Evolutionary conservation across 1,140 invertebrate genomes (phyloP).

Genomic region (Lasioglossum albipes): DNA sequence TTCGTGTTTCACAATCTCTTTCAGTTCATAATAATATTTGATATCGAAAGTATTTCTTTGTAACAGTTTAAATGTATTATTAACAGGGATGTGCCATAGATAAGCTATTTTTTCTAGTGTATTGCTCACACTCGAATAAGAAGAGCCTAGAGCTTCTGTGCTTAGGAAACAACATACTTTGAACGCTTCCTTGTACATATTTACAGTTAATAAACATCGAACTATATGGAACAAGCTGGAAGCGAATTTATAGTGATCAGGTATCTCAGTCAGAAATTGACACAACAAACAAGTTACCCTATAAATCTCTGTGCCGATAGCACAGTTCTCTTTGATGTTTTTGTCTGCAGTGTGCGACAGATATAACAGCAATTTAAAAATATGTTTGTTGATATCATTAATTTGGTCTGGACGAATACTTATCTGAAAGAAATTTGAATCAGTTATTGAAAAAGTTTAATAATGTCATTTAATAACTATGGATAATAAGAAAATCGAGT

Average conservation of each 20-base stretch:
- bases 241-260: conserved; percentile 58
- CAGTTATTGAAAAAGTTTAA: not conserved
- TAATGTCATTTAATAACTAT: no score
- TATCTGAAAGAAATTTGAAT: conserved; percentile 45
- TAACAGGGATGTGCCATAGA: conserved; percentile 39
- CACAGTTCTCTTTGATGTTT: conserved; percentile 48
- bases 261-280: conserved; percentile 48
- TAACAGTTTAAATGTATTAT: conserved; percentile 22
- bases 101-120: conserved; percentile 45
- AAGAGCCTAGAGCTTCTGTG: conserved; percentile 30
- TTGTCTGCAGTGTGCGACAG: conserved; percentile 59
- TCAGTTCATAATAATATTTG: conserved; percentile 28
- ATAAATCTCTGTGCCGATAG: conserved; percentile 51
- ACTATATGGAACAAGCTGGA: conserved; percentile 65
- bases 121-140: conserved; percentile 4
- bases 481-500: not conserved
- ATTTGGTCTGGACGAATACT: not conserved
- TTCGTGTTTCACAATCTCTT: conserved; percentile 38
- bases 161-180: conserved; percentile 55
- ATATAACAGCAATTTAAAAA: conserved; percentile 63
- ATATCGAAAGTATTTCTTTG: conserved; percentile 1
- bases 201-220: conserved; percentile 54
- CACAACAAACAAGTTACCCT: conserved; percentile 54
- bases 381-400: conserved; percentile 43
- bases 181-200: conserved; percentile 63